phyloP scores from a whole-genome alignment of 35 echinoderm and acorn worm genomes.

The Patiria miniata region DNA sequence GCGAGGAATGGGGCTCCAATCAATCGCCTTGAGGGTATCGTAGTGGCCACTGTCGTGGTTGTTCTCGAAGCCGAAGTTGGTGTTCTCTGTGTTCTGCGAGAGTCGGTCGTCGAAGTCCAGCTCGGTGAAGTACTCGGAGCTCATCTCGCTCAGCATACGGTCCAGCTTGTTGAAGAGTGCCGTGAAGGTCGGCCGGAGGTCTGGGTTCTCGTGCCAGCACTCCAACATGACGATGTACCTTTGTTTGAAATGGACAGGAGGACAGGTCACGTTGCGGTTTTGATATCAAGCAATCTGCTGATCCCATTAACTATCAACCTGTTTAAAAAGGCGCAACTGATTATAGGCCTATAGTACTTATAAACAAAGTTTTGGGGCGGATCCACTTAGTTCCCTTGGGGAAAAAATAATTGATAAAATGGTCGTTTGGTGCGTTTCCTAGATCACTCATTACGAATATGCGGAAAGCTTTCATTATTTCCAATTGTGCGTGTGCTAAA shows the following conservation, averaged over 20 bases:
- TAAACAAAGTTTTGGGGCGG: no score
- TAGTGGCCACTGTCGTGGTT: background rate
- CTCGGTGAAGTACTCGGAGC: conserved; percentile 69
- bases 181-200: conserved; percentile 74
- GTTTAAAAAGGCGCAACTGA: no score
- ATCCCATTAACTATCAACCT: no score
- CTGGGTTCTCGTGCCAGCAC: conserved; percentile 81
- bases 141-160: conserved; percentile 61
- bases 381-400: no score
- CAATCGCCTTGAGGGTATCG: background rate
- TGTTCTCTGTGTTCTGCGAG: background rate
- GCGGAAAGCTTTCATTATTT: no score
- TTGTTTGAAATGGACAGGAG: background rate
- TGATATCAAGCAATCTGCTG: background rate
- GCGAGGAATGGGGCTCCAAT: background rate
- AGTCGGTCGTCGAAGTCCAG: conserved; percentile 26
- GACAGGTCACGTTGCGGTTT: background rate
- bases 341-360: no score
- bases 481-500: no score
- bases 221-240: conserved; percentile 81
- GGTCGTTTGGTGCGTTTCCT: no score
- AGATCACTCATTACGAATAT: no score
- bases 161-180: conserved; percentile 71
- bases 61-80: background rate
- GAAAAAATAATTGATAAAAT: no score